Conservation (phyloP, 2,113 vertebrate species). For the Psammodynastes pulverulentus region DNA sequence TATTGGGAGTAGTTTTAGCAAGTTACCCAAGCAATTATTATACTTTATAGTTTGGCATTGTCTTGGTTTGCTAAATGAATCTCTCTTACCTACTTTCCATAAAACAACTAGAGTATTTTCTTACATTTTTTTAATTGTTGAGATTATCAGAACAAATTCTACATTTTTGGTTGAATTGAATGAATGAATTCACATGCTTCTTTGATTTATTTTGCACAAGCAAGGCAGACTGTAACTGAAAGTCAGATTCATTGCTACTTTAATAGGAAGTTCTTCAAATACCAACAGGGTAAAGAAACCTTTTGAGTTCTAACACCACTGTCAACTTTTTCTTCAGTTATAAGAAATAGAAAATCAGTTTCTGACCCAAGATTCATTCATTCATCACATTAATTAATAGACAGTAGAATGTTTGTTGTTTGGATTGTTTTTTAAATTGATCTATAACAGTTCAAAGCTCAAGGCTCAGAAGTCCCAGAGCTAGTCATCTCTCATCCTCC, state of each 20-base stretch:
- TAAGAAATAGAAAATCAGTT: background rate
- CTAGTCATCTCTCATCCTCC: background rate
- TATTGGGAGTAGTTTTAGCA: background rate
- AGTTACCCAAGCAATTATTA: background rate
- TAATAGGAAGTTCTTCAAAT: background rate
- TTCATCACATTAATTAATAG: background rate
- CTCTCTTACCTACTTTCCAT: background rate
- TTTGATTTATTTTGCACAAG: constrained; percentile 2
- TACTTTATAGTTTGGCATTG: background rate
- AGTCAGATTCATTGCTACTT: background rate
- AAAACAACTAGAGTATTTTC: background rate
- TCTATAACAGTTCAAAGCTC: background rate
- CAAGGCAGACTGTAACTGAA: background rate
- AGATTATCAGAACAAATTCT: background rate
- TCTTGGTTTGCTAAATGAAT: background rate
- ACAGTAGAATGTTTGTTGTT: background rate
- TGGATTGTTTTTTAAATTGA: background rate
- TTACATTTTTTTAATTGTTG: background rate
- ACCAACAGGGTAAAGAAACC: background rate
- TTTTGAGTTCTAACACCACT: background rate
- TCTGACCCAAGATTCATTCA: background rate
- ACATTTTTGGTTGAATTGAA: no score
- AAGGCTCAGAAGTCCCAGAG: background rate
- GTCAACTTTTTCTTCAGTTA: background rate
- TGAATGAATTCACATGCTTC: background rate